phyloP scores from a whole-genome alignment of 1,140 invertebrate species.

The Apis laboriosa region DNA sequence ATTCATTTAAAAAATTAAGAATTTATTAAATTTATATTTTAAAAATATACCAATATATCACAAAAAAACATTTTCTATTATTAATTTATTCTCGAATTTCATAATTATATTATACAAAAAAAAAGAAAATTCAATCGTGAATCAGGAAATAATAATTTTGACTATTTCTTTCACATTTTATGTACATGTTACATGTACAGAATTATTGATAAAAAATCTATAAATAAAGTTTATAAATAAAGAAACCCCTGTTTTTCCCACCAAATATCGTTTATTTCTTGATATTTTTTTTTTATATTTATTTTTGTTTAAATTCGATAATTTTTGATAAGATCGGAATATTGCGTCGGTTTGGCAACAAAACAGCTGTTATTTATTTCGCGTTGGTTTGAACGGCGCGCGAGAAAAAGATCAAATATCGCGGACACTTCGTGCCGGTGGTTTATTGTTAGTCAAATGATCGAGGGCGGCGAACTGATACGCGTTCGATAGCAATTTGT shows the following conservation, averaged over 20 bases:
- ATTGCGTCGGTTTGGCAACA: neutral
- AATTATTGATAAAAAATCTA: neutral
- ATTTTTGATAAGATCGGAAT: slow-evolving; percentile 23
- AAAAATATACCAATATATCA: no score
- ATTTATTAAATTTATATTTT: no score
- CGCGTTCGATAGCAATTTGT: slow-evolving; percentile 50
- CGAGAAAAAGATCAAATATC: slow-evolving; percentile 48
- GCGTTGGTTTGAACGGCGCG: neutral
- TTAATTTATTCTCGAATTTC: no score
- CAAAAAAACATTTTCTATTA: no score
- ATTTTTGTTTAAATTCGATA: neutral
- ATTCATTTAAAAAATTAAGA: no score
- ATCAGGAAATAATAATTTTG: neutral
- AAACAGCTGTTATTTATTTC: slow-evolving; percentile 29
- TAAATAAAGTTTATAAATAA: neutral
- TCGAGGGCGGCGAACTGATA: slow-evolving; percentile 51
- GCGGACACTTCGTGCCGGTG: slow-evolving; percentile 32
- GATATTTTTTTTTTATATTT: neutral
- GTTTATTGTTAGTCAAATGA: slow-evolving; percentile 48
- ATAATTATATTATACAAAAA: no score
- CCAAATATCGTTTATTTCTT: neutral
- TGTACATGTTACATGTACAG: no score
- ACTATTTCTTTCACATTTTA: neutral
- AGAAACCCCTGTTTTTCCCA: neutral
- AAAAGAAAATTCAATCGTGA: no score